Base-by-base conservation (phyloP, 1,140 invertebrate species). In the Goniozus legneri region DNA sequence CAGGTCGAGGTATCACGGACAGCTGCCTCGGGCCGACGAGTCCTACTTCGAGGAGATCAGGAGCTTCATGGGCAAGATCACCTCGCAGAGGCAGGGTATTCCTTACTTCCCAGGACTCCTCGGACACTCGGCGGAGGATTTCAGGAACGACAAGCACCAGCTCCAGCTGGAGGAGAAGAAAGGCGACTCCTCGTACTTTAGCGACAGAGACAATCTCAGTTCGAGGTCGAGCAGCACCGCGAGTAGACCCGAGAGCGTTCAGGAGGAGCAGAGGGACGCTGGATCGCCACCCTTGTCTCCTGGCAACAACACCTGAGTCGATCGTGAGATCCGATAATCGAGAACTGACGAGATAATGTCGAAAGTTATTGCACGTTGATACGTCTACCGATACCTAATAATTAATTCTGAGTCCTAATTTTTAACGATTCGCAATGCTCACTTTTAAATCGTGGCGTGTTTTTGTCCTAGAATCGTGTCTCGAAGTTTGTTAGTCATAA, bases 11-110 rank as follows among this genome's bases (percentile, higher is more conserved):
- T 75, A 74, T 38, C 69, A 69, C 33, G 58, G 71, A 0, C 70
- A 74, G 44, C 47, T 76, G 18, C 69, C 73, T 13, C 45, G 67
- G 54, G 49, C 81, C 20, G 87, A 91, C 59, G 87, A 90, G 52
- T 88, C 90, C 31, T 95, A 95, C 62, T 95, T 95, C 71, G 91
- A 95, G 60, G 92, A 96, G 74, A 95, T 96, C 52, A 81, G 92
- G 46, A 89, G 86, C 39, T 96, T 96, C 73, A 95, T 95, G 83
- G 92, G 91, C 2, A 92, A 94, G 70, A 91, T 94, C 27, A 92
- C 89, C 0, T 71, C 73, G 3, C 72, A 75, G 39, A 49, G 71
- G 18, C 69, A 73, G 27, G 60, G 61, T 1, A 73, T 73, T 35
- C 65, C 71, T 2, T 76, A 76, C 35, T 76, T 75, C 35, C 64